Evolutionary conservation across 37 sponge, comb jelly and placozoan species (phyloP), one percentile per base, ranked within the genome.

Genomic region (Ianthella basta): DNA sequence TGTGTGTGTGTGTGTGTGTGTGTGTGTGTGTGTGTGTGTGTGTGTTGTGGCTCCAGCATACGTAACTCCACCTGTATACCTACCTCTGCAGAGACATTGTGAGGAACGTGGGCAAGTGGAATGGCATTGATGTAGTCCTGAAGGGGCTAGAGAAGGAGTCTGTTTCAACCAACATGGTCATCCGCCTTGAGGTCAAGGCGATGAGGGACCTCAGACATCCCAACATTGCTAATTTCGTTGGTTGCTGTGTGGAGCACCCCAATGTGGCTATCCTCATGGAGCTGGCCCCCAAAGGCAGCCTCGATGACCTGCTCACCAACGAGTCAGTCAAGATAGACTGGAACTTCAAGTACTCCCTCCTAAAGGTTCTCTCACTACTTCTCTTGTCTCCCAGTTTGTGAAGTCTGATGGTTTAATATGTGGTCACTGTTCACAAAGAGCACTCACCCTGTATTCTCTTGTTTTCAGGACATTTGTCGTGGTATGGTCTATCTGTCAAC

Each of bases 281-380:
- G 38, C 24, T 55, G 29, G 85, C 86, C 55, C 83, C 86, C 19
- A 91, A 91, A 69, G 92, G 90, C 15, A 85, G 86, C 74, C 65
- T 90, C 12, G 86, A 90, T 81, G 90, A 90, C 50, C 56, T 90
- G 18, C 79, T 90, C 37, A 63, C 82, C 36, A 82, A 66, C 55
- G 82, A 73, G 0, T 37, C 81, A 15, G 39, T 86, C 34, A 77
- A 86, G 10, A 39, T 90, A 32, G 86, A 90, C 83, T 90, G 90
- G 90, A 86, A 82, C 85, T 90, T 90, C 90, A 85, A 86, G 54
- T 90, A 82, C 54, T 81, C 90, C 0, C 72, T 90, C 38, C 54
- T 86, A 38, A 86, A 89, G 81, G 89, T 89, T 6, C 32, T 19
- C 24, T 32, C 69, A 10, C 12, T 41, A 10, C 0, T 64, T 3